Evolutionary conservation across 1,140 invertebrate species (phyloP), one percentile per base, ranked within the genome.

Genomic region (Drosophila lacteicornis): DNA sequence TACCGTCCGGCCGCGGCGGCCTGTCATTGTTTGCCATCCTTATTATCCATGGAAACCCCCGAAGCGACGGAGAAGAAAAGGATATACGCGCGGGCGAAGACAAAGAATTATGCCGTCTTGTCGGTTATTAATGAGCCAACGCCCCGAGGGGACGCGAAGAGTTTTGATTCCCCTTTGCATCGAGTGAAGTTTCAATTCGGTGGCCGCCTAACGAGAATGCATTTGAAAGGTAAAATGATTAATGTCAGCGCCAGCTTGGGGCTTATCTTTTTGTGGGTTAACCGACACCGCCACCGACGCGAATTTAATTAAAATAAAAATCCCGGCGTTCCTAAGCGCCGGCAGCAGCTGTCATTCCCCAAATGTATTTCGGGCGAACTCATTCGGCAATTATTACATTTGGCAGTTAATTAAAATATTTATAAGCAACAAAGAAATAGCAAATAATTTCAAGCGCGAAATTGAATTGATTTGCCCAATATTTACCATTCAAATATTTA

Each of bases 371-470:
- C 27, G 45, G 30, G 45, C 33, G 3, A 70, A 78, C 46, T 59
- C 51, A 55, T 53, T 70, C 17, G 27, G 58, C 46, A 47, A 58
- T 79, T 70, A 79, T 78, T 79, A 47, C 55, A 49, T 50, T 67
- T 76, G 45, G 58, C 56, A 80, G 82, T 78, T 79, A 65, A 82
- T 86, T 86, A 78, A 86, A 85, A 86, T 79, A 79, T 70, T 62
- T 73, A 53, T 49, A 43, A 40, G 8, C 17, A 36, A 45, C 17
- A 22, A 46, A 50, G 30, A 73, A 47, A 36, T 11, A 9, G 43
- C 25, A 66, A 61, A 78, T 63, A 47, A 53, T 51, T 69, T 47
- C 43, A 30, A 53, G 17, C 59, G 36, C 33, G 3, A 68, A 78
- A 78, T 79, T 55, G 49, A 86, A 66, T 70, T 51, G 50, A 43